phyloP scores from a whole-genome alignment of 2,797 vertebrate species.

The Sebastes trivittatus region DNA sequence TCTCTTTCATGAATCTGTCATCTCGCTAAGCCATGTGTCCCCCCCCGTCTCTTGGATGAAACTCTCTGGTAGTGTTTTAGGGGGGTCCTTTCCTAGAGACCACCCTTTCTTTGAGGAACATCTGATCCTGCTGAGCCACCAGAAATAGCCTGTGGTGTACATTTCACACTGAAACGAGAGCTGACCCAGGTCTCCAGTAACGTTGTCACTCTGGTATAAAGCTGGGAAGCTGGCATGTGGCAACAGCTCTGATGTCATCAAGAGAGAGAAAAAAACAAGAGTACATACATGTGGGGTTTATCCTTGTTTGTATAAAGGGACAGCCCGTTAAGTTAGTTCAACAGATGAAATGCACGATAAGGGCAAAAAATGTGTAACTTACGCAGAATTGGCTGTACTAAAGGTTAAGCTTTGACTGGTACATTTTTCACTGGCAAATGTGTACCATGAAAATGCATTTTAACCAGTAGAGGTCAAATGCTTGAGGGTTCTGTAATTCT shows the following conservation, averaged over 20 bases:
- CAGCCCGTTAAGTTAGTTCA: not conserved
- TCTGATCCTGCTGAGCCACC: slow-evolving; percentile 30
- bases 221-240: slow-evolving; percentile 1
- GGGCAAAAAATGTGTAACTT: not conserved
- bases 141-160: slow-evolving; percentile 63
- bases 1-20: not conserved
- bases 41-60: not conserved
- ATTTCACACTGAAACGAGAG: slow-evolving; percentile 54
- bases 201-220: slow-evolving; percentile 1
- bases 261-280: not conserved
- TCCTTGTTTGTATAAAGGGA: not conserved
- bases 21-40: not conserved
- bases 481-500: not conserved
- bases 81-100: slow-evolving; percentile 20
- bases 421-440: not conserved
- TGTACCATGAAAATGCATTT: not conserved
- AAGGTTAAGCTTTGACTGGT: not conserved
- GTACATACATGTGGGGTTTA: not conserved
- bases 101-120: slow-evolving; percentile 23
- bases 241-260: not conserved
- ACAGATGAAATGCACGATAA: not conserved
- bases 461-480: not conserved
- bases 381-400: not conserved
- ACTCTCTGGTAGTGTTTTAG: not conserved
- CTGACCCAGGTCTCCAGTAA: slow-evolving; percentile 30